These are phyloP conservation scores for Cordilura impudica DNA, from an alignment of 2,888 invertebrate species.

Conservation along the genomic window DNA sequence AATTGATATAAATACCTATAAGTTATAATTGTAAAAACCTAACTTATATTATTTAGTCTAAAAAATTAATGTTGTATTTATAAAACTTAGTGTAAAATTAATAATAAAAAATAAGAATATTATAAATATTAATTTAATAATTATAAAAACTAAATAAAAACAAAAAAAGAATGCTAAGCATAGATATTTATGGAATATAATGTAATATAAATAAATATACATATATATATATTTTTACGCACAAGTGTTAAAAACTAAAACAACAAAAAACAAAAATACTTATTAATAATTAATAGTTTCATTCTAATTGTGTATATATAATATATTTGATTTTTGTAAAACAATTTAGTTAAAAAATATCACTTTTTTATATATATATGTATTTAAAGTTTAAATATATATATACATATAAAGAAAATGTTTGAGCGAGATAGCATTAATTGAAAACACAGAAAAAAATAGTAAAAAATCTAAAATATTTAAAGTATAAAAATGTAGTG, in stretches of 20 bases:
- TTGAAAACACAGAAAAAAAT: neutral
- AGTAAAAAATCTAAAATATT: neutral
- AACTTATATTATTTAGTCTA: slow-evolving; percentile 36
- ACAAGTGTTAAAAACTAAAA: slow-evolving; percentile 39
- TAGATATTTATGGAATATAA: slow-evolving; percentile 67
- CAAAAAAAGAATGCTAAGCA: slow-evolving; percentile 68
- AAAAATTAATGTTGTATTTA: slow-evolving; percentile 26
- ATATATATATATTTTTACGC: slow-evolving; percentile 60
- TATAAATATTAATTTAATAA: slow-evolving; percentile 56
- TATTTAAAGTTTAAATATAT: slow-evolving; percentile 7
- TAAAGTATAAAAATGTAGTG: slow-evolving; percentile 3
- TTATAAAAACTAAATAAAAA: slow-evolving; percentile 58
- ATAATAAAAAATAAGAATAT: neutral
- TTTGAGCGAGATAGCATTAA: slow-evolving; percentile 61
- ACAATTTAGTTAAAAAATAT: no score
- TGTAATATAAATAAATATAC: slow-evolving; percentile 59
- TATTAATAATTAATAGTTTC: neutral
- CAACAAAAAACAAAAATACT: no score
- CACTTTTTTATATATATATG: neutral
- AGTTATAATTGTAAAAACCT: slow-evolving; percentile 27
- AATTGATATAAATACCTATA: slow-evolving; percentile 8
- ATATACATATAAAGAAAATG: slow-evolving; percentile 7
- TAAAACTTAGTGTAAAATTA: slow-evolving; percentile 40
- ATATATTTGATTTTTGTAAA: neutral
- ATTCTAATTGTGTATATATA: neutral